These are phyloP conservation scores for Cepaea hortensis DNA, from an alignment of 2,888 invertebrate genomes.

Conservation along the genomic window DNA sequence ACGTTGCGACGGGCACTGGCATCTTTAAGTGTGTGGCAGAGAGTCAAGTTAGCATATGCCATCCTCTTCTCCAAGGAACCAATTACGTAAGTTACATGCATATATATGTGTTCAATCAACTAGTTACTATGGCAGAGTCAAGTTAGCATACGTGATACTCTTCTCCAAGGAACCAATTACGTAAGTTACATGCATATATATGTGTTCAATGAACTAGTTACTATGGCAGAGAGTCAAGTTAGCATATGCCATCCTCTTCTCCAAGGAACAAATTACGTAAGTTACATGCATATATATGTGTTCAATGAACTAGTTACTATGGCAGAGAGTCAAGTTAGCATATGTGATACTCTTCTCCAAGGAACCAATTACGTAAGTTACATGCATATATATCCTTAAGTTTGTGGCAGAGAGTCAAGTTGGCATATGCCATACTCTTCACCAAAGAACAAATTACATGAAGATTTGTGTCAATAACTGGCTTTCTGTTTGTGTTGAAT, in stretches of 20 bases:
- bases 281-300: constrained; percentile 34
- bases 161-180: constrained; percentile 89
- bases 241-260: constrained; percentile 89
- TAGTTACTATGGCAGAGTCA: constrained; percentile 87
- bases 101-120: no score
- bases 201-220: no score
- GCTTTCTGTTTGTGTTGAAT: no score
- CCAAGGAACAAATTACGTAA: constrained; percentile 88
- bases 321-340: constrained; percentile 90
- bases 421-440: constrained; percentile 90
- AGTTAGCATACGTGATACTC: constrained; percentile 89
- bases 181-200: constrained; percentile 76
- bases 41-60: constrained; percentile 89
- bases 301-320: constrained; percentile 77
- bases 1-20: constrained; percentile 92
- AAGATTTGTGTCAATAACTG: no score
- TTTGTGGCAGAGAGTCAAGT: constrained; percentile 90
- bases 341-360: constrained; percentile 90
- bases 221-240: constrained; percentile 91
- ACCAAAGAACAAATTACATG: constrained; percentile 78
- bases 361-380: constrained; percentile 85
- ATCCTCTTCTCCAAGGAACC: constrained; percentile 88
- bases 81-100: constrained; percentile 81
- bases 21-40: constrained; percentile 91
- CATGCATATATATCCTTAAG: constrained; percentile 80